Evolutionary conservation across 35 echinoderm and acorn worm species (phyloP), one percentile per base, ranked within the genome.

Genomic region (Apostichopus parvimensis): DNA sequence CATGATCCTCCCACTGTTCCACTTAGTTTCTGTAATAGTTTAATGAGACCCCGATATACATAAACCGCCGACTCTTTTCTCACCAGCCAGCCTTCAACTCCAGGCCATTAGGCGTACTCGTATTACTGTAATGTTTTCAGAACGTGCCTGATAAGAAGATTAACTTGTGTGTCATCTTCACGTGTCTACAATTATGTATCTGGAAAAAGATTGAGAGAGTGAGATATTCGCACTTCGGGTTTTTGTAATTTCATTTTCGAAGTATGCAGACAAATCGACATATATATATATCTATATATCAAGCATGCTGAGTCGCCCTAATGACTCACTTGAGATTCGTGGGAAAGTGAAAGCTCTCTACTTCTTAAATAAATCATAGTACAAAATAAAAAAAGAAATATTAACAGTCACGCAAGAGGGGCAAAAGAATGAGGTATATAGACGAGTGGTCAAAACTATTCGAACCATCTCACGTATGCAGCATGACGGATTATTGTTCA

Each of bases 91-190:
- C 71, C 11, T 75, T 75, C 71, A 82, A 54, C 28, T 82, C 25
- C 5, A 53, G 79, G 79, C 79, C 79, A 82, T 82, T 82, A 82
- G 79, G 52, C 15, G 55, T 82, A 15, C 79, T 82, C 79, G 0
- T 56, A 82, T 82, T 82, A 55, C 79, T 82, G 13, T 55, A 55
- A 82, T 82, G 79, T 82, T 82, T 82, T 82, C 12, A 53, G 52
- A 82, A 82, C 79, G 79, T 82, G 79, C 79, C 56, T 82, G 79
- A 82, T 82, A 56, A 55, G 79, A 82, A 82, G 20, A 82, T 82
- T 82, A 53, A 82, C 79, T 82, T 82, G 25, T 55, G 79, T 82
- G 79, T 82, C 79, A 54, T 82, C 79, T 57, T 54, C 79, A 56
- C 28, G 8, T 82, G 8, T 53, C 55, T 34, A 82, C 79, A 82